Conservation (phyloP, 2,888 invertebrate species). For the Amphipoea lucens region DNA sequence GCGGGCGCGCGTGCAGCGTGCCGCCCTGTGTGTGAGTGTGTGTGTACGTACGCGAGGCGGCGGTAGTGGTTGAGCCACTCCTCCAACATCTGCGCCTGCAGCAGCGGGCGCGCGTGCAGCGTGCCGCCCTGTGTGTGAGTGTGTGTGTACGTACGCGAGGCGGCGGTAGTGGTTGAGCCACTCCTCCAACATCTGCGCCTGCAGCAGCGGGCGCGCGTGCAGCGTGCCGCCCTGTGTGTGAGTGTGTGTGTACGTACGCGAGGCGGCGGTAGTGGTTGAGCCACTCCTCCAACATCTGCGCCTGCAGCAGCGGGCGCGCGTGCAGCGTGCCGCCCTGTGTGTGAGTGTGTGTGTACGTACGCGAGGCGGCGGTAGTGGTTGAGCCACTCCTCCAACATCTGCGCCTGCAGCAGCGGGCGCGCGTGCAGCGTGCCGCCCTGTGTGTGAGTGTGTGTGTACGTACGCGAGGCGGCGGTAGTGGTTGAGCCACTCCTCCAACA, state of each 20-base stretch:
- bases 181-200: constrained; percentile 95
- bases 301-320: constrained; percentile 95
- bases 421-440: constrained; percentile 92
- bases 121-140: constrained; percentile 88
- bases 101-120: constrained; percentile 96
- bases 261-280: constrained; percentile 97
- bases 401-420: constrained; percentile 93
- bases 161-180: constrained; percentile 98
- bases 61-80: constrained; percentile 98
- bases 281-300: constrained; percentile 95
- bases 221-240: constrained; percentile 93
- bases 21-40: constrained; percentile 92
- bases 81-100: constrained; percentile 95
- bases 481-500: constrained; percentile 97
- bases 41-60: constrained; percentile 92
- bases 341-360: constrained; percentile 77
- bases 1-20: constrained; percentile 94
- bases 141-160: constrained; percentile 92
- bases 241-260: constrained; percentile 83
- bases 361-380: constrained; percentile 97
- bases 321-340: constrained; percentile 91
- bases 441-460: constrained; percentile 91
- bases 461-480: constrained; percentile 95
- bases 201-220: constrained; percentile 95
- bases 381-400: constrained; percentile 96